Percentiles rank a stretch among this genome's conserved stretches.
phyloP scores from a whole-genome alignment of 1,140 invertebrate genomes.

The Bombus vancouverensis region DNA sequence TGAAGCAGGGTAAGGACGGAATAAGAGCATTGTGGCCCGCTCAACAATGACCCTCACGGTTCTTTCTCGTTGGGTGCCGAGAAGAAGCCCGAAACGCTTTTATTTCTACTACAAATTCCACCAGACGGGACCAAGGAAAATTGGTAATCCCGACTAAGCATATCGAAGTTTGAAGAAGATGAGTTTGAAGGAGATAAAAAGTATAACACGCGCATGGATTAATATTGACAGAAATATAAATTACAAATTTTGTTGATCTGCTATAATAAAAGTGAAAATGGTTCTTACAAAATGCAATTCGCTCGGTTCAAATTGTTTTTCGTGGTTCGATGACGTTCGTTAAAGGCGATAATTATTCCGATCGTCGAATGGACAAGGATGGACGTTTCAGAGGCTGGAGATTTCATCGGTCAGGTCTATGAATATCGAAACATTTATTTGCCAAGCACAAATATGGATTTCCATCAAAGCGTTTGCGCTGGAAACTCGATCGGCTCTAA shows the following conservation, averaged over 20 bases:
- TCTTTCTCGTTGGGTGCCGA: background rate
- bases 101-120: background rate
- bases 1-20: constrained; percentile 3
- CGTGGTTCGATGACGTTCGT: background rate
- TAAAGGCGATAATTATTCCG: background rate
- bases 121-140: background rate
- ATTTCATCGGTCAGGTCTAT: background rate
- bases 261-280: background rate
- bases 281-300: background rate
- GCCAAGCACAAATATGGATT: constrained; percentile 46
- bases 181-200: background rate
- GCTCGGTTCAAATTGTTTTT: background rate
- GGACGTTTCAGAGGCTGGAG: background rate
- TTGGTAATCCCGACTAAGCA: constrained; percentile 1
- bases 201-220: background rate
- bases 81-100: constrained; percentile 17
- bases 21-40: constrained; percentile 21
- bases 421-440: constrained; percentile 58
- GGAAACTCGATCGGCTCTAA: constrained; percentile 36
- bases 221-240: no score
- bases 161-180: background rate
- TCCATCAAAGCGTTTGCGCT: constrained; percentile 42
- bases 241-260: no score
- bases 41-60: constrained; percentile 4
- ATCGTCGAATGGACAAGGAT: background rate